Conservation (phyloP, 2,113 vertebrate genomes). For the Myiagra hebetior region DNA sequence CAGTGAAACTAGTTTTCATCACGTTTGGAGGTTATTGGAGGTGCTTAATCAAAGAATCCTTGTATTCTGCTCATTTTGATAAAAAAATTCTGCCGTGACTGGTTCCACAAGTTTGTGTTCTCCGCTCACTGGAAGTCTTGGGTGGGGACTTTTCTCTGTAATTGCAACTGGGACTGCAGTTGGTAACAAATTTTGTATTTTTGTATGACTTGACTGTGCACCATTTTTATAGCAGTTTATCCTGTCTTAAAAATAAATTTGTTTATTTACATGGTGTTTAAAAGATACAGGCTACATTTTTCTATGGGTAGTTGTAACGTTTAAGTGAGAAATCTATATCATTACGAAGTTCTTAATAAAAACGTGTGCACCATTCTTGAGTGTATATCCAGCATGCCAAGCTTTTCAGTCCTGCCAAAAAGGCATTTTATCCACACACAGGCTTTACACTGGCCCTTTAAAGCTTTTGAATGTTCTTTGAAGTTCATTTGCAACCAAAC, state of each 20-base stretch:
- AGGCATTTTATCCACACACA: neutral
- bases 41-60: constrained; percentile 37
- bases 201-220: constrained; percentile 80
- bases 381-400: constrained; percentile 5
- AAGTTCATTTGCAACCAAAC: neutral
- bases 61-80: constrained; percentile 62
- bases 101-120: constrained; percentile 42
- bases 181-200: constrained; percentile 81
- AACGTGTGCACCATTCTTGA: neutral
- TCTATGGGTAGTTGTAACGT: constrained; percentile 70
- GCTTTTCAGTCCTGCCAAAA: constrained; percentile 33
- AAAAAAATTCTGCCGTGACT: constrained; percentile 46
- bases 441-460: constrained; percentile 14
- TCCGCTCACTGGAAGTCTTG: constrained; percentile 58
- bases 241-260: constrained; percentile 77
- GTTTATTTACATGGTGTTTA: constrained; percentile 76
- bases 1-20: constrained; percentile 28
- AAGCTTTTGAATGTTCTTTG: neutral
- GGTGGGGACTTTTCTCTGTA: constrained; percentile 64
- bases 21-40: constrained; percentile 24
- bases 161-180: constrained; percentile 72
- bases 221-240: constrained; percentile 79
- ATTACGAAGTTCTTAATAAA: constrained; percentile 47
- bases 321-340: constrained; percentile 52
- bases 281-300: constrained; percentile 64